Evolutionary conservation across 2,888 invertebrate genomes (phyloP).

Genomic region (Diarsia rubi): DNA sequence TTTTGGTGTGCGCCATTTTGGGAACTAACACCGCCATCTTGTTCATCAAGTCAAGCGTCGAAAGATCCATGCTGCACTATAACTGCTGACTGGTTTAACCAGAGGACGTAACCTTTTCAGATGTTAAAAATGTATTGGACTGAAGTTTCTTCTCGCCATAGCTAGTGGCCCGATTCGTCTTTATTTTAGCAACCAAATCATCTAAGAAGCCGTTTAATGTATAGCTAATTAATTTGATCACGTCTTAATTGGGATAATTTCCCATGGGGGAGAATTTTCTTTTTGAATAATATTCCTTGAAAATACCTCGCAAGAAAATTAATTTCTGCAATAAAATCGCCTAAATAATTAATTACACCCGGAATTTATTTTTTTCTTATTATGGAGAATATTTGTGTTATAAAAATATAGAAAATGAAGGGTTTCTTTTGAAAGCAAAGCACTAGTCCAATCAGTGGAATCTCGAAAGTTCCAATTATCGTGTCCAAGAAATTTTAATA

Average conservation of each 20-base stretch:
- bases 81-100: background rate
- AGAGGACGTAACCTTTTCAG: background rate
- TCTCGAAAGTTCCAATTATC: constrained; percentile 45
- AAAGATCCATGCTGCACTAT: background rate
- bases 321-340: constrained; percentile 22
- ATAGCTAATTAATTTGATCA: constrained; percentile 28
- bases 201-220: constrained; percentile 9
- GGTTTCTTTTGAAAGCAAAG: constrained; percentile 13
- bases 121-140: background rate
- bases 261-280: constrained; percentile 43
- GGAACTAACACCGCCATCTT: background rate
- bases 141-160: background rate
- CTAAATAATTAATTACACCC: constrained; percentile 12
- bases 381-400: background rate
- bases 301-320: constrained; percentile 26
- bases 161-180: background rate
- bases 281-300: constrained; percentile 34
- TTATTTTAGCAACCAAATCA: constrained; percentile 1
- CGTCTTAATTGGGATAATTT: constrained; percentile 44
- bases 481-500: constrained; percentile 59
- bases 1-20: background rate
- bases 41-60: background rate
- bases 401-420: background rate
- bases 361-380: background rate
- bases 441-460: constrained; percentile 35